These are phyloP conservation scores for Pangasius djambal DNA, from an alignment of 2,797 vertebrate genomes.

Conservation along the genomic window DNA sequence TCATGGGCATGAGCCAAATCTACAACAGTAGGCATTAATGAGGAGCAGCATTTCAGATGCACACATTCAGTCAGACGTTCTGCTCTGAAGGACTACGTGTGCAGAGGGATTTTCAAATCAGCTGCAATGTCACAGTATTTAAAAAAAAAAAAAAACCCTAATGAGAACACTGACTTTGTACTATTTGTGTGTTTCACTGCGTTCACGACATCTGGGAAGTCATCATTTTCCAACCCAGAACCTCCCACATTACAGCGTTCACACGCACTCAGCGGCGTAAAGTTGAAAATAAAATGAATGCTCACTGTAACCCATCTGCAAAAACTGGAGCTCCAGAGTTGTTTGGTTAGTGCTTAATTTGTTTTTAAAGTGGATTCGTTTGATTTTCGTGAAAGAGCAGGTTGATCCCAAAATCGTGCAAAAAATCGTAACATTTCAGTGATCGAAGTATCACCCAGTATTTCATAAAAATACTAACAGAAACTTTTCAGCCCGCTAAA, in stretches of 20 bases:
- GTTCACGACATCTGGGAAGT: neutral
- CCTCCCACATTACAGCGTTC: neutral
- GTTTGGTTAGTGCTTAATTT: neutral
- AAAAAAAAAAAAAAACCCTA: neutral
- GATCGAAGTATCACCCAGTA: neutral
- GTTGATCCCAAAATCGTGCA: too few relatives aligned
- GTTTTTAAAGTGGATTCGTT: neutral
- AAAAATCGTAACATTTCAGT: neutral
- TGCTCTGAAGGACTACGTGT: neutral
- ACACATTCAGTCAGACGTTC: neutral
- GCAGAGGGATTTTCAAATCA: neutral
- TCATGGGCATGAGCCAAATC: constrained; percentile 88
- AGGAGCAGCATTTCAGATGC: neutral
- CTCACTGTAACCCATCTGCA: neutral
- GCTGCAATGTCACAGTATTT: neutral
- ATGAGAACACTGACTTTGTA: neutral
- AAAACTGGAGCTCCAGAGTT: neutral
- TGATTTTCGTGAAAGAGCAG: neutral
- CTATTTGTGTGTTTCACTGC: neutral
- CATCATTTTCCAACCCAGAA: neutral
- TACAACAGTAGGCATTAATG: constrained; percentile 61
- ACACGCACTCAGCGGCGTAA: neutral
- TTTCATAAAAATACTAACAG: neutral
- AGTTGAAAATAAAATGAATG: neutral
- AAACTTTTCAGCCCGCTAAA: neutral